Evolutionary conservation across 1,140 invertebrate species (phyloP).

Genomic region (Mesaphorura yosii): DNA sequence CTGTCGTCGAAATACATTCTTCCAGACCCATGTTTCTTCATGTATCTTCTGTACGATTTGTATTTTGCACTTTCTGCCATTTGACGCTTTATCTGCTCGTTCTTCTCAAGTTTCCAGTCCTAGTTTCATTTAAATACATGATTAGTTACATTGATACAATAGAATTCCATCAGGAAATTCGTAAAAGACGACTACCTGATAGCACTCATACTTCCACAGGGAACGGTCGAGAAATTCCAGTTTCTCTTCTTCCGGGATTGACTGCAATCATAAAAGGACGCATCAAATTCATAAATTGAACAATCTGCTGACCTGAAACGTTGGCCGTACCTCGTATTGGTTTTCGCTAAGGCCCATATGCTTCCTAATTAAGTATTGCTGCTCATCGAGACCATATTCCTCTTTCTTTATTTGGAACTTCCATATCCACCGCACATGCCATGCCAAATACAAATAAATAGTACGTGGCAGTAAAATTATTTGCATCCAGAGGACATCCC

Average conservation of each 20-base stretch:
- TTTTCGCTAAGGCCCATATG: conserved; percentile 51
- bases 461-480: conserved; percentile 64
- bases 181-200: too few species aligned
- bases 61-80: conserved; percentile 63
- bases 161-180: neutral
- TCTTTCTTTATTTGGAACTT: conserved; percentile 61
- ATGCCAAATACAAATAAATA: conserved; percentile 52
- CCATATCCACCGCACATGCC: conserved; percentile 67
- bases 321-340: conserved; percentile 51
- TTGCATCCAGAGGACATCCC: conserved; percentile 70
- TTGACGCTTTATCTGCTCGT: conserved; percentile 68
- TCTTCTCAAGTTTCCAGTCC: conserved; percentile 65
- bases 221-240: conserved; percentile 60
- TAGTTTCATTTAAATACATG: conserved; percentile 28
- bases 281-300: neutral
- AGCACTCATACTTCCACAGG: conserved; percentile 67
- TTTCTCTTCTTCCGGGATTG: conserved; percentile 59
- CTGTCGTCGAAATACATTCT: conserved; percentile 69
- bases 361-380: conserved; percentile 69
- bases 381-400: conserved; percentile 67
- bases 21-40: conserved; percentile 64
- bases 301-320: too few species aligned
- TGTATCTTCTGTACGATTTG: conserved; percentile 64
- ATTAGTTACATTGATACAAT: conserved; percentile 4
- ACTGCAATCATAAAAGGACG: conserved; percentile 35